Conservation (phyloP, 2,888 invertebrate species). For the Nasonovia ribisnigri region DNA sequence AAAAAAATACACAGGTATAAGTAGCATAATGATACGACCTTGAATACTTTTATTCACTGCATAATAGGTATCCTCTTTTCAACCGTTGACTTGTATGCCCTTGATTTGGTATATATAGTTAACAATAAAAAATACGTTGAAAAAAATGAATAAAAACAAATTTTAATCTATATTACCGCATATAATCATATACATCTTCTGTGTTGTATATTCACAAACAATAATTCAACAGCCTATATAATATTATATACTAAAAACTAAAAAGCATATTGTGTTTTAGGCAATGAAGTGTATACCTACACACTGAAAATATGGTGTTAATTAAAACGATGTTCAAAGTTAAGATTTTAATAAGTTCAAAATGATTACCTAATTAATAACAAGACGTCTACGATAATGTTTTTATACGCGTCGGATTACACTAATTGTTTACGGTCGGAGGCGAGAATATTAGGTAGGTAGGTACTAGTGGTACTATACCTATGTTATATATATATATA, state of each 20-base stretch:
- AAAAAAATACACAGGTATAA: slow-evolving; percentile 34
- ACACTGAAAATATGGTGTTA: neutral
- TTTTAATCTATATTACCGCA: slow-evolving; percentile 34
- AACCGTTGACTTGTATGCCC: slow-evolving; percentile 43
- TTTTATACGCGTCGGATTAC: neutral
- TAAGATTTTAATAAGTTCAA: neutral
- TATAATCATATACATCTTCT: neutral
- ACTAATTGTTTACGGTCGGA: neutral
- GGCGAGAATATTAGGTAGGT: neutral
- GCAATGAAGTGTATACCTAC: neutral
- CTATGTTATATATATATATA: neutral
- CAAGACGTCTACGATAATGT: neutral
- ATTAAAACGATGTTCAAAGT: neutral
- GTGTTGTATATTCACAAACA: neutral
- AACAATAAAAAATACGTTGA: slow-evolving; percentile 52
- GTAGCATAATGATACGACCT: slow-evolving; percentile 57
- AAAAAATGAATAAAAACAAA: slow-evolving; percentile 46
- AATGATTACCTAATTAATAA: neutral
- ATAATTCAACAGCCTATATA: slow-evolving; percentile 7
- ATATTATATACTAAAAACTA: neutral
- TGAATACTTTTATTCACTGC: slow-evolving; percentile 48
- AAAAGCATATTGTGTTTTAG: neutral
- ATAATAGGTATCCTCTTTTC: slow-evolving; percentile 58
- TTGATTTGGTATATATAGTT: slow-evolving; percentile 48
- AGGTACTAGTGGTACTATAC: too few relatives aligned